Conservation (phyloP, 2,113 vertebrate species). For the Tyrannus savana region DNA sequence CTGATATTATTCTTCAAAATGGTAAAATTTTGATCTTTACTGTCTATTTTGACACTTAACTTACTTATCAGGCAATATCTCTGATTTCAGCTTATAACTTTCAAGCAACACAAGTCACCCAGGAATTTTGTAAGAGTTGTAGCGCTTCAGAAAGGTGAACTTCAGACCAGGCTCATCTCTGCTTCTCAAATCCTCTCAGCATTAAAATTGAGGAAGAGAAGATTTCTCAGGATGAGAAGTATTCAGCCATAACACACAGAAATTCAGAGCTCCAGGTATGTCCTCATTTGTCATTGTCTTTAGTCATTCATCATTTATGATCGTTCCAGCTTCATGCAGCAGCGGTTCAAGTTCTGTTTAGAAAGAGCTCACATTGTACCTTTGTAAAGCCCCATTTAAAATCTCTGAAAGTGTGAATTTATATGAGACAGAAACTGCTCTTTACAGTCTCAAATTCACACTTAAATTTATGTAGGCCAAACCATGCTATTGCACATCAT, state of each 20-base stretch:
- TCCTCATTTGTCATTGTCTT: conserved; percentile 51
- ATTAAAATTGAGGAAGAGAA: conserved; percentile 56
- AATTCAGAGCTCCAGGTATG: not conserved
- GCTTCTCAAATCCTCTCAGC: conserved; percentile 1
- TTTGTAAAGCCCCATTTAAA: not conserved
- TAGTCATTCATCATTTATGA: not conserved
- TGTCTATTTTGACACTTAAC: not conserved
- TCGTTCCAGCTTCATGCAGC: conserved; percentile 8
- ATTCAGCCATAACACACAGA: not conserved
- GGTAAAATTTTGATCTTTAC: not conserved
- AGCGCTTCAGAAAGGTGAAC: conserved; percentile 22
- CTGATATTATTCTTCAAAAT: not conserved
- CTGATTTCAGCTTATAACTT: not conserved
- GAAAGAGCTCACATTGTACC: not conserved
- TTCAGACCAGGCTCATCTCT: not conserved
- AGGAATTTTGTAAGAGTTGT: not conserved
- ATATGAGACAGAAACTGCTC: not conserved
- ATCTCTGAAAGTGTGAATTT: not conserved
- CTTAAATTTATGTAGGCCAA: not conserved
- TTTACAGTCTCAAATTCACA: not conserved
- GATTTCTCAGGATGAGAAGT: conserved; percentile 27
- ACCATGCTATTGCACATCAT: not conserved
- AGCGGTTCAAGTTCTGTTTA: not conserved
- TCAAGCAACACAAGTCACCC: not conserved
- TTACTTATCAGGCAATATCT: not conserved